Evolutionary conservation across 2,113 vertebrate species (phyloP).

Genomic region (Phyllostomus discolor): DNA sequence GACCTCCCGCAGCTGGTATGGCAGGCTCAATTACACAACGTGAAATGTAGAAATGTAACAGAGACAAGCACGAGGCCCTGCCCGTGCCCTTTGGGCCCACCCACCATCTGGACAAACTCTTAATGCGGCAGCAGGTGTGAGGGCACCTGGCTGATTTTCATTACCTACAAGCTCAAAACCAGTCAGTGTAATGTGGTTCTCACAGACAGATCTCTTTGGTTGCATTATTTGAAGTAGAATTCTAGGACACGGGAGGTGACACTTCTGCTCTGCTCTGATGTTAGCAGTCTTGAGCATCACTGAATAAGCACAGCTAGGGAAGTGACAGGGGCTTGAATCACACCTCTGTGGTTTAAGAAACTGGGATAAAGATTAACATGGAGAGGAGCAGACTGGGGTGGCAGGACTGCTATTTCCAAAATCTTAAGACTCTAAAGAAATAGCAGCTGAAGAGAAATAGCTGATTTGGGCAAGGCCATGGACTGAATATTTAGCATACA

Average conservation of each 20-base stretch:
- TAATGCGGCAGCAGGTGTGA: slow-evolving; percentile 17
- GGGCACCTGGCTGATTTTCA: not conserved
- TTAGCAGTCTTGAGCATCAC: not conserved
- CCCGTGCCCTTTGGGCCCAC: not conserved
- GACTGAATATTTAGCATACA: not conserved
- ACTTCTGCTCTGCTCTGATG: not conserved
- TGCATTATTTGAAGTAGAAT: not conserved
- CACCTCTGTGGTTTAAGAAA: not conserved
- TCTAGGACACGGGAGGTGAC: not conserved
- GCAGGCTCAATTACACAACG: slow-evolving; percentile 11
- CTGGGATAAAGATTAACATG: not conserved
- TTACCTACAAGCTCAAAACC: not conserved
- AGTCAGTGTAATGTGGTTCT: not conserved
- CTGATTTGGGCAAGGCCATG: not conserved
- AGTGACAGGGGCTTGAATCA: not conserved
- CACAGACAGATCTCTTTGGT: not conserved
- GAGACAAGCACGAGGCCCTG: slow-evolving; percentile 46
- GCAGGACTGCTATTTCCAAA: not conserved
- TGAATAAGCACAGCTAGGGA: not conserved
- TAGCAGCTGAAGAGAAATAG: not conserved
- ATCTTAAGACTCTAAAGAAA: not conserved
- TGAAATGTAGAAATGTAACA: slow-evolving; percentile 30
- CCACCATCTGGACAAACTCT: slow-evolving; percentile 43
- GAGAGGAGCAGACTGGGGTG: not conserved
- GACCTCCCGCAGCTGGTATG: slow-evolving; percentile 32